These are phyloP conservation scores for Aethina tumida DNA, from an alignment of 1,140 invertebrate species.

Conservation along the genomic window DNA sequence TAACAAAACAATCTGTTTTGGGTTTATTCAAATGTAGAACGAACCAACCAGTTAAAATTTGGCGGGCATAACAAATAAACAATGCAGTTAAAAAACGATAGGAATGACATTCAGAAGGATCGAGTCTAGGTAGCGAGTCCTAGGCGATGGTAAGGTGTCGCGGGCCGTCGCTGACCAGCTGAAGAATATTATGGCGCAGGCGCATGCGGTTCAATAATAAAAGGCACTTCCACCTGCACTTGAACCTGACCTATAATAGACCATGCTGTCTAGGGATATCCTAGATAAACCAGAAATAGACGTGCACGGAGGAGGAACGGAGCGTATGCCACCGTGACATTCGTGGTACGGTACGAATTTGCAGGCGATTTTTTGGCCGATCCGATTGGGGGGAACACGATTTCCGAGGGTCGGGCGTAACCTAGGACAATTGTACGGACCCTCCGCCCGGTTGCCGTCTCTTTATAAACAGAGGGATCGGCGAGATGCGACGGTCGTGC, in stretches of 20 bases:
- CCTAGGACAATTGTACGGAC: slow-evolving; percentile 28
- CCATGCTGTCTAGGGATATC: slow-evolving; percentile 23
- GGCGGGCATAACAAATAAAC: too few relatives aligned
- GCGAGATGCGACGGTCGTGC: neutral
- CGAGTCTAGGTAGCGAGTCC: too few relatives aligned
- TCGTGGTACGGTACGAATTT: neutral
- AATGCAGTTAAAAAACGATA: too few relatives aligned
- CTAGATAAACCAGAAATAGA: slow-evolving; percentile 23
- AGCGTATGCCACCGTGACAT: neutral
- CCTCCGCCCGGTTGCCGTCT: slow-evolving; percentile 18
- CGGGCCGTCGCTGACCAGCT: slow-evolving; percentile 1
- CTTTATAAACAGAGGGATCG: neutral
- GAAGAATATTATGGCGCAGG: slow-evolving; percentile 10
- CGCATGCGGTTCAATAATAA: slow-evolving; percentile 18
- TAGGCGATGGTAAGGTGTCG: too few relatives aligned
- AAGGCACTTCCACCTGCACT: slow-evolving; percentile 29
- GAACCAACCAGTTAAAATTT: too few relatives aligned
- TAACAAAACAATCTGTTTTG: too few relatives aligned
- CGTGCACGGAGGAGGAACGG: slow-evolving; percentile 7
- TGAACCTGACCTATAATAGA: slow-evolving; percentile 35
- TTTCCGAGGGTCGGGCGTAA: slow-evolving; percentile 21
- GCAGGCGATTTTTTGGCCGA: slow-evolving; percentile 3
- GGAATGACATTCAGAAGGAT: too few relatives aligned
- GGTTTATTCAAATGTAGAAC: too few relatives aligned
- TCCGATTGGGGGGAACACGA: slow-evolving; percentile 16